These are phyloP conservation scores for Eristalis pertinax DNA, from an alignment of 2,888 invertebrate species.

Conservation along the genomic window DNA sequence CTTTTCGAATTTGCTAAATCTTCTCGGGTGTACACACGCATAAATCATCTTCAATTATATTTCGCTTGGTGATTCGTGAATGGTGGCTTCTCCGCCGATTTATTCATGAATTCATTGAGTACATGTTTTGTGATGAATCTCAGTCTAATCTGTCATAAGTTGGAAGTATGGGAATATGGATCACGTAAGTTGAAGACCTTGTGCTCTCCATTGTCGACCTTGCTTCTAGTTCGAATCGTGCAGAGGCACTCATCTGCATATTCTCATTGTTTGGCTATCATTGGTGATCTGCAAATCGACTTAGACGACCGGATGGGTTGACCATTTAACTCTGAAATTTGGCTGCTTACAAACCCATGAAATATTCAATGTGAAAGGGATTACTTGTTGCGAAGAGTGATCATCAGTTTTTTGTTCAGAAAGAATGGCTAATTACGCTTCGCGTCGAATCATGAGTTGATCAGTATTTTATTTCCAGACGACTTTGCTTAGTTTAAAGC, in stretches of 20 bases:
- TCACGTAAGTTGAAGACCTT: not conserved
- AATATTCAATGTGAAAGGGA: no score
- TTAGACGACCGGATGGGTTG: not conserved
- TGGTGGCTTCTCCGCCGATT: not conserved
- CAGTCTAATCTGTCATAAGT: not conserved
- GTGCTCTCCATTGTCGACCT: not conserved
- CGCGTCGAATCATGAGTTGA: no score
- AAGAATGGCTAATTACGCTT: no score
- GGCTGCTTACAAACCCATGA: not conserved
- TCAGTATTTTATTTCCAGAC: no score
- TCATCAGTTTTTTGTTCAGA: no score
- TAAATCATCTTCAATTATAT: not conserved
- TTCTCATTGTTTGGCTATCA: not conserved
- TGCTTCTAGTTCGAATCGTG: not conserved
- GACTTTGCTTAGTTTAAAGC: no score
- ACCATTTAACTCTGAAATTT: not conserved
- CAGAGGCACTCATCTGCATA: not conserved
- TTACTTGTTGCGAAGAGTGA: no score
- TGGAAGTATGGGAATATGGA: not conserved
- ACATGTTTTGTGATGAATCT: not conserved
- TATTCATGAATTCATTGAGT: not conserved
- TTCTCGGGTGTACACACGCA: no score
- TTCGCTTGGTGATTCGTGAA: not conserved
- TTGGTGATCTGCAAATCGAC: not conserved
- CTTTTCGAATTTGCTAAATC: no score